Conservation (phyloP, 2,797 vertebrate species). For the Lerista edwardsae region DNA sequence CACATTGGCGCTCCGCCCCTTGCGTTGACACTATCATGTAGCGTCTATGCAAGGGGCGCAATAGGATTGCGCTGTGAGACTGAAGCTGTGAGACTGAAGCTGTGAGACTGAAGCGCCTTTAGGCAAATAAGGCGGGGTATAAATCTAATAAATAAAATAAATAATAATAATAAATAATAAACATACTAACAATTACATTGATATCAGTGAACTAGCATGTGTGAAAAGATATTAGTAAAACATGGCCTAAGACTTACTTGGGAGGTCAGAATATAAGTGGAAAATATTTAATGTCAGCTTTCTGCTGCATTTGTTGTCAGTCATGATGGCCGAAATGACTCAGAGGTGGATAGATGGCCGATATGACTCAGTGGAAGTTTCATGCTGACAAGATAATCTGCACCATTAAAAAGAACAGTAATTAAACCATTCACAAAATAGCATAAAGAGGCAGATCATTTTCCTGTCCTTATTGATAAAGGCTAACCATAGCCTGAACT, state of each 20-base stretch:
- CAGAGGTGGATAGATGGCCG: no score
- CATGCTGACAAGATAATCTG: background rate
- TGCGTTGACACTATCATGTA: no score
- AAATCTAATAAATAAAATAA: no score
- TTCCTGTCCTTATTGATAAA: conserved; percentile 21
- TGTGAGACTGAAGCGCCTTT: no score
- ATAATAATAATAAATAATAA: no score
- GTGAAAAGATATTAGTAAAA: background rate
- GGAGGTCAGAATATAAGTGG: background rate
- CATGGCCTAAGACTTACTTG: background rate
- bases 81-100: conserved; percentile 8
- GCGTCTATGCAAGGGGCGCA: no score
- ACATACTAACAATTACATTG: fast-evolving
- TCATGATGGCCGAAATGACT: no score
- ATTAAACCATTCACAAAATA: conserved; percentile 15
- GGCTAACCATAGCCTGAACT: background rate
- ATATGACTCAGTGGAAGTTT: background rate
- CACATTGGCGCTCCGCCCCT: no score
- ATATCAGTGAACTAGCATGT: background rate
- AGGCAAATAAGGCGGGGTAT: no score
- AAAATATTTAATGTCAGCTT: background rate
- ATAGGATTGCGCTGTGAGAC: no score
- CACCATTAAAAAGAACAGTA: background rate
- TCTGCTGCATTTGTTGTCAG: background rate
- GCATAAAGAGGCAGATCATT: background rate